These are phyloP conservation scores for Caenorhabditis tropicalis DNA, from an alignment of 1,140 invertebrate genomes.

Conservation along the genomic window DNA sequence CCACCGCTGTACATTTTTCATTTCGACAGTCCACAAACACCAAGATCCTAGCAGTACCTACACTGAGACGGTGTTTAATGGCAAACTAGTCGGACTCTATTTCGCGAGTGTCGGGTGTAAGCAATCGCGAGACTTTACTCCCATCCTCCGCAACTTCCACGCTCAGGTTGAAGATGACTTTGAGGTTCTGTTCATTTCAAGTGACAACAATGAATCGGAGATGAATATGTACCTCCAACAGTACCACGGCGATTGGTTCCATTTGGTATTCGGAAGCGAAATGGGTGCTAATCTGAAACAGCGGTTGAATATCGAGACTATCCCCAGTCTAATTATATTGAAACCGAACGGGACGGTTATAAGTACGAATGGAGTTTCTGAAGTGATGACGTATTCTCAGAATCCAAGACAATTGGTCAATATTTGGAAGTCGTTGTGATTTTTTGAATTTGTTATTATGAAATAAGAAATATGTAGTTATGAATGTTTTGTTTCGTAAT, in stretches of 20 bases:
- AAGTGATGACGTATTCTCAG: no score
- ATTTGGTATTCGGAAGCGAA: conserved; percentile 61
- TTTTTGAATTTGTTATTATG: no score
- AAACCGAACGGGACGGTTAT: no score
- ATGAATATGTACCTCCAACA: conserved; percentile 62
- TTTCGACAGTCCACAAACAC: not conserved
- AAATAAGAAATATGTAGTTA: no score
- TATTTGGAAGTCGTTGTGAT: conserved; percentile 42
- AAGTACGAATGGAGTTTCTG: no score
- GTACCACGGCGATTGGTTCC: conserved; percentile 64
- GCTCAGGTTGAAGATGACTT: conserved; percentile 67
- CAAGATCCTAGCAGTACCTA: not conserved
- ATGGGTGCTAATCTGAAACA: no score
- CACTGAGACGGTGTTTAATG: not conserved
- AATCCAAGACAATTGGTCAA: no score
- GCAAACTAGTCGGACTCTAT: conserved; percentile 68
- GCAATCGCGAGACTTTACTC: conserved; percentile 66
- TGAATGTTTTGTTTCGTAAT: no score
- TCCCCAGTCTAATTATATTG: no score
- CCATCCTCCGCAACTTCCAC: conserved; percentile 65
- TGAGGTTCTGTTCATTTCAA: conserved; percentile 67
- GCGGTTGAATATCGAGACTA: no score
- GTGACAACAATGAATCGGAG: conserved; percentile 62
- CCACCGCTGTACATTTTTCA: not conserved
- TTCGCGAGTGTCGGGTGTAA: conserved; percentile 70